Evolutionary conservation across 2,797 vertebrate genomes (phyloP).

Genomic region (Denticeps clupeoides): DNA sequence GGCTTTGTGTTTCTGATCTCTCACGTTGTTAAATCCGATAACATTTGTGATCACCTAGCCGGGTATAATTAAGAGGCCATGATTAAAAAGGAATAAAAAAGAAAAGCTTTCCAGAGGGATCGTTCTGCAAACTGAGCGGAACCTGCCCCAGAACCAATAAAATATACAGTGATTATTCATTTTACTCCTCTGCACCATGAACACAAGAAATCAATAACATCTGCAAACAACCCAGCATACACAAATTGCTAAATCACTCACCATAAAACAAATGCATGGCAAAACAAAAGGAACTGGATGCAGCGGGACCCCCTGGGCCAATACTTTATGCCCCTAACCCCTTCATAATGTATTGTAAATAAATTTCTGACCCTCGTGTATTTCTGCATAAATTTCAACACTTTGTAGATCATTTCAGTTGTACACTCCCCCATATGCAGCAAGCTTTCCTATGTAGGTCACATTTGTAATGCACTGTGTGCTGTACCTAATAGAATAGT

Average conservation of each 20-base stretch:
- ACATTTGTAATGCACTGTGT: too few relatives aligned
- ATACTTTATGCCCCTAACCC: too few relatives aligned
- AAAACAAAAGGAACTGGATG: too few relatives aligned
- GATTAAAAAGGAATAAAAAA: constrained; percentile 39
- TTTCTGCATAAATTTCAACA: too few relatives aligned
- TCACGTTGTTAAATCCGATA: constrained; percentile 30
- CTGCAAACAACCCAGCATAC: constrained; percentile 53
- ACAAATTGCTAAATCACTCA: constrained; percentile 39
- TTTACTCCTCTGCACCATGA: constrained; percentile 31
- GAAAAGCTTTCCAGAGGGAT: constrained; percentile 1
- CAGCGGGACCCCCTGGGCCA: too few relatives aligned
- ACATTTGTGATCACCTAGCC: constrained; percentile 22
- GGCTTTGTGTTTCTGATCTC: not conserved
- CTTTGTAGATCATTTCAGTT: too few relatives aligned
- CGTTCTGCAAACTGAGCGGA: constrained; percentile 47
- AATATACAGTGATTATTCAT: constrained; percentile 52
- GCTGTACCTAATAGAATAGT: too few relatives aligned
- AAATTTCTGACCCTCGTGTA: too few relatives aligned
- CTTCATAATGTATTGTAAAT: too few relatives aligned
- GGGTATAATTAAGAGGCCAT: constrained; percentile 34
- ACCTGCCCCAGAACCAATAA: constrained; percentile 43
- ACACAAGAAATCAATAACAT: constrained; percentile 55
- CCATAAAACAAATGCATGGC: constrained; percentile 43
- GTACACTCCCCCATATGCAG: too few relatives aligned
- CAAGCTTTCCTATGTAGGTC: too few relatives aligned